These are phyloP conservation scores for Melanotaenia boesemani DNA, from an alignment of 2,797 vertebrate genomes.

Conservation along the genomic window DNA sequence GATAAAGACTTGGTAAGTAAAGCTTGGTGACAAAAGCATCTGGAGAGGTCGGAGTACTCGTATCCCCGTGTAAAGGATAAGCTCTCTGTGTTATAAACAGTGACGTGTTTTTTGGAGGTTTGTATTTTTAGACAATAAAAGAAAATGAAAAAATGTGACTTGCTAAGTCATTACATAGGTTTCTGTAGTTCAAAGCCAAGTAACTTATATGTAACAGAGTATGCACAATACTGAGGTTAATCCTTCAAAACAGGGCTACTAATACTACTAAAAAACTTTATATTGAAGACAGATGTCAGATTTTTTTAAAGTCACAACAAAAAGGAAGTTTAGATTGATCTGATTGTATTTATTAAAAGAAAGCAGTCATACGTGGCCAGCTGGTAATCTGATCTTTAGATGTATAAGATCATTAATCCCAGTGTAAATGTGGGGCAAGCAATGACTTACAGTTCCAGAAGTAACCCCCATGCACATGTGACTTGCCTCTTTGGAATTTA, in stretches of 20 bases:
- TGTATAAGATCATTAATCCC: no score
- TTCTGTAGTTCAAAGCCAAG: background rate
- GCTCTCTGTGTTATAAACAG: background rate
- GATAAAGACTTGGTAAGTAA: no score
- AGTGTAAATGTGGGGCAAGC: no score
- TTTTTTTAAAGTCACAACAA: background rate
- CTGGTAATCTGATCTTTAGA: no score
- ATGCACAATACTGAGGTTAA: background rate
- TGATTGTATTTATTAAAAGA: background rate
- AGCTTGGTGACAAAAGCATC: no score
- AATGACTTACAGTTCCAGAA: no score
- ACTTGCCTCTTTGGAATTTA: background rate
- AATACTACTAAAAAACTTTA: no score
- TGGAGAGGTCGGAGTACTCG: no score
- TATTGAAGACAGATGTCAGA: background rate
- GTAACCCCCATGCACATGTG: background rate
- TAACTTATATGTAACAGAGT: no score
- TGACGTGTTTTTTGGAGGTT: background rate
- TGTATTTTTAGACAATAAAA: no score
- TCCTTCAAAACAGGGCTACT: background rate
- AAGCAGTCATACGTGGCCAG: no score
- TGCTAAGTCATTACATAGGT: background rate
- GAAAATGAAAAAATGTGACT: no score
- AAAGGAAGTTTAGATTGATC: background rate
- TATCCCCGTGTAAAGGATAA: background rate